Evolutionary conservation across 2,888 invertebrate species (phyloP), one percentile per base, ranked within the genome.

Genomic region (Augiades crinisus): DNA sequence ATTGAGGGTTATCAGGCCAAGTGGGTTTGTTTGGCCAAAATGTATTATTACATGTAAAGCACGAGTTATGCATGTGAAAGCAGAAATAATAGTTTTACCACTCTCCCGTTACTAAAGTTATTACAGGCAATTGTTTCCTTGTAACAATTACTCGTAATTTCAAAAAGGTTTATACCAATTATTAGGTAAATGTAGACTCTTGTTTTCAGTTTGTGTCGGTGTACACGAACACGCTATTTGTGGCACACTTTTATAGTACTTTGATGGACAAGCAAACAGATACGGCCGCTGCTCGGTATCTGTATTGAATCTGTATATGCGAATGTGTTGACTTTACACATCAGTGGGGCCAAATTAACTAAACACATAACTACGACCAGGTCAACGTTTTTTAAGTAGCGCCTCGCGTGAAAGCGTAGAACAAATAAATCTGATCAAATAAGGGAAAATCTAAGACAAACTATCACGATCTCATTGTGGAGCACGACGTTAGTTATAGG

Each of bases 301-400:
- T 41, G 22, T 40, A 50, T 60, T 53, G 57, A 57, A 47, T 43
- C 37, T 34, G 38, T 46, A 34, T 41, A 17, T 36, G 30, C 19
- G 46, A 54, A 46, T 44, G 27, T 31, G 12, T 10, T 24, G 10
- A 27, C 24, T 24, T 36, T 47, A 49, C 44, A 41, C 50, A 44
- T 19, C 67, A 70, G 68, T 67, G 65, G 70, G 68, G 67, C 70
- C 68, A 79, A 81, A 80, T 81, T 77, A 76, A 71, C 78, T 74
- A 76, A 81, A 76, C 75, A 76, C 36, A 24, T 60, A 64, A 64
- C 31, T 36, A 69, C 65, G 76, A 77, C 72, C 80, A 75, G 81
- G 81, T 83, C 82, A 83, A 81, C 79, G 82, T 74, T 81, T 86
- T 79, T 78, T 79, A 82, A 85, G 83, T 85, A 84, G 85, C 84